These are phyloP conservation scores for Hemibagrus guttatus DNA, from an alignment of 2,797 vertebrate species.

Conservation along the genomic window DNA sequence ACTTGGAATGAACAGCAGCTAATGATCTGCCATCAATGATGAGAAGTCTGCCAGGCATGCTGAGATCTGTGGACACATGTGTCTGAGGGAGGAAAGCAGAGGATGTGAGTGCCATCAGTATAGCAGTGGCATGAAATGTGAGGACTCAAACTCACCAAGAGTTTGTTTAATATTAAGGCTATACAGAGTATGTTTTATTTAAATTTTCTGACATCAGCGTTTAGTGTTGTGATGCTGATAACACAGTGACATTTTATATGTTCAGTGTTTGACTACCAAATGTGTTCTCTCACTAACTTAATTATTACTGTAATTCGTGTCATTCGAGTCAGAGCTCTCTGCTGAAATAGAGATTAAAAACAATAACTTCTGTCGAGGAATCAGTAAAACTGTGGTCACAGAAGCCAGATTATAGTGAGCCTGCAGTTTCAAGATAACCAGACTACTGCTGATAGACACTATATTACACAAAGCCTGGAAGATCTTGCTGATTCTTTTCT, in stretches of 20 bases:
- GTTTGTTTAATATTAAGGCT: no score
- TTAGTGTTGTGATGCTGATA: background rate
- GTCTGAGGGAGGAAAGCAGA: no score
- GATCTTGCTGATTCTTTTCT: background rate
- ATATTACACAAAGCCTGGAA: background rate
- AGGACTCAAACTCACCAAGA: no score
- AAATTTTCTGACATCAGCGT: background rate
- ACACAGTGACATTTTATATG: background rate
- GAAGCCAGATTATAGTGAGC: background rate
- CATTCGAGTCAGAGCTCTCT: background rate
- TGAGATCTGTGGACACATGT: no score
- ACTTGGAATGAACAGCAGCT: no score
- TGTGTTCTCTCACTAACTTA: background rate
- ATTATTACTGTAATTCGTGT: background rate
- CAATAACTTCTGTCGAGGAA: background rate
- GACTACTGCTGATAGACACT: background rate
- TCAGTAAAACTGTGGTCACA: background rate
- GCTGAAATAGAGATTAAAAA: background rate
- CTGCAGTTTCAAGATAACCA: slow-evolving; percentile 3
- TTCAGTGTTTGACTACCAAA: background rate
- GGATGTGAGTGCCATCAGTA: no score
- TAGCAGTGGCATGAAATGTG: no score
- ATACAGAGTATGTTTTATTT: no score
- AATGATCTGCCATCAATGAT: no score
- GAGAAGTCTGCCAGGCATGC: no score